Percentiles rank a stretch among this genome's conserved stretches.
Conservation (phyloP, 1,140 invertebrate genomes). For the Bombus impatiens region DNA sequence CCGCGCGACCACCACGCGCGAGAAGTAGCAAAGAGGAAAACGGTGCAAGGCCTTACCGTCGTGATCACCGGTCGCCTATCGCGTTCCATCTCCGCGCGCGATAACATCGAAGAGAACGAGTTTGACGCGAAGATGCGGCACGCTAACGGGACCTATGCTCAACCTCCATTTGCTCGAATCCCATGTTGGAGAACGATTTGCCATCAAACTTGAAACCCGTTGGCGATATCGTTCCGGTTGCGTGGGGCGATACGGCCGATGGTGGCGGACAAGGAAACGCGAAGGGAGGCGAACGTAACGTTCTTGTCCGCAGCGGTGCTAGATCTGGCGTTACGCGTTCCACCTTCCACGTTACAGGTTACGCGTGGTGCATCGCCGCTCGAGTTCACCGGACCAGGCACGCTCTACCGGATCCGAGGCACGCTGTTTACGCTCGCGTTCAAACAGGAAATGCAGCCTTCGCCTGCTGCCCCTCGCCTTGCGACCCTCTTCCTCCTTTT, state of each 20-base stretch:
- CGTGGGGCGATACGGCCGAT: too few species aligned
- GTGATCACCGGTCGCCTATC: neutral
- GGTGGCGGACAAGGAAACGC: neutral
- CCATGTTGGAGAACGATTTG: neutral
- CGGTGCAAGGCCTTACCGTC: slow-evolving; percentile 35
- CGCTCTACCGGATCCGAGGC: slow-evolving; percentile 32
- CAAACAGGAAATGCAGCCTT: slow-evolving; percentile 38
- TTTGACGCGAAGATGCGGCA: slow-evolving; percentile 49
- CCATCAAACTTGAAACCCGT: neutral
- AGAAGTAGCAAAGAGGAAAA: slow-evolving; percentile 4
- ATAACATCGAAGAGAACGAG: slow-evolving; percentile 17
- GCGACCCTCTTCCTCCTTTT: neutral
- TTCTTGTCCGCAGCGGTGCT: neutral
- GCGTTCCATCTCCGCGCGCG: neutral
- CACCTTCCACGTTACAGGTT: slow-evolving; percentile 7
- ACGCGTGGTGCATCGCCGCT: slow-evolving; percentile 30
- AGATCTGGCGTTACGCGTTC: slow-evolving; percentile 5
- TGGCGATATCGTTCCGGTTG: neutral
- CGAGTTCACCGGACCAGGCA: slow-evolving; percentile 53
- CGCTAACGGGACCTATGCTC: slow-evolving; percentile 71
- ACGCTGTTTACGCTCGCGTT: slow-evolving; percentile 27
- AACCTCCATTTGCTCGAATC: slow-evolving; percentile 20
- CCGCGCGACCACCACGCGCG: neutral
- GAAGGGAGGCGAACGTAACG: neutral
- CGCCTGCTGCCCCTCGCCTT: neutral